Evolutionary conservation across 2,113 vertebrate genomes (phyloP).

Genomic region (Junco hyemalis): DNA sequence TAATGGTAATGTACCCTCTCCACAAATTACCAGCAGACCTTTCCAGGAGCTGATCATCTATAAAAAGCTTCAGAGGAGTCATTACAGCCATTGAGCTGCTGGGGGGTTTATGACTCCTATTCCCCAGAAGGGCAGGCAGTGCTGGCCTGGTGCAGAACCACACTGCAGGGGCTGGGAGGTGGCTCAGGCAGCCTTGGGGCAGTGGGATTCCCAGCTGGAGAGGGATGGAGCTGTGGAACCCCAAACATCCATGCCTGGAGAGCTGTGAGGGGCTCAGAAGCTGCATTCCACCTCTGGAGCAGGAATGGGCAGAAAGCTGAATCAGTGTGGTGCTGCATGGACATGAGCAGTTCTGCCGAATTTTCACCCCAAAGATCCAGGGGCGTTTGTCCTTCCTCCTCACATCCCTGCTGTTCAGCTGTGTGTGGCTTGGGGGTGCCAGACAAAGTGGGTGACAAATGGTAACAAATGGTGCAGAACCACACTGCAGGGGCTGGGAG

Average conservation of each 20-base stretch:
- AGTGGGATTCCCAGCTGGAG: not conserved
- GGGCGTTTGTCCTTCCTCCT: not conserved
- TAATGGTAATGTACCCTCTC: constrained; percentile 55
- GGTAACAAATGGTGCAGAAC: not conserved
- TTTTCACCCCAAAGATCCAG: not conserved
- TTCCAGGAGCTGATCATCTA: constrained; percentile 60
- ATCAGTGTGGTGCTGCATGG: fast-evolving
- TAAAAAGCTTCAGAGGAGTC: constrained; percentile 65
- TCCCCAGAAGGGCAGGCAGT: not conserved
- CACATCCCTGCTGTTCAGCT: not conserved
- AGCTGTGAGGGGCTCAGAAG: fast-evolving
- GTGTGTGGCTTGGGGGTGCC: not conserved
- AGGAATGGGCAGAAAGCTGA: not conserved
- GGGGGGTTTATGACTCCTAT: constrained; percentile 45
- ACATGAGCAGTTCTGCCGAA: not conserved
- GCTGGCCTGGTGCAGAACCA: not conserved
- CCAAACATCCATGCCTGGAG: fast-evolving
- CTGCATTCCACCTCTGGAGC: not conserved
- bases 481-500: not conserved
- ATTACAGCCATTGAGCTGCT: constrained; percentile 53
- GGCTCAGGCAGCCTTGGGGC: not conserved
- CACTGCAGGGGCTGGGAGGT: not conserved
- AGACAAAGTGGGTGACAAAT: not conserved
- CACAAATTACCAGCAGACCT: constrained; percentile 68
- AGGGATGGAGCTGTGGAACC: not conserved